Evolutionary conservation across 1,140 invertebrate genomes (phyloP), one percentile per base, ranked within the genome.

Genomic region (Hylaeus anthracinus): DNA sequence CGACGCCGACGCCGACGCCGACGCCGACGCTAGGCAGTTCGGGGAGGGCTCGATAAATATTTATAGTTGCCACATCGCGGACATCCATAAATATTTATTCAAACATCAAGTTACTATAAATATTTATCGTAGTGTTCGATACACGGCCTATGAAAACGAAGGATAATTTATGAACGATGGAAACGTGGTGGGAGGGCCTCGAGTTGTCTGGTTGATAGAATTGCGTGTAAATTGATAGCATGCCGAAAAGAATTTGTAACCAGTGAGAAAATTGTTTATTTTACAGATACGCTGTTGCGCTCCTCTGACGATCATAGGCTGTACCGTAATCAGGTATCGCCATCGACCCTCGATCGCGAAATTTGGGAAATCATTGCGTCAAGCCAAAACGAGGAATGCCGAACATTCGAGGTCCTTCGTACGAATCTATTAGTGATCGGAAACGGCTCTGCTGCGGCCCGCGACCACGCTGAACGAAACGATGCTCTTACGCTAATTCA

Each of bases 401-500:
- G 71, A 73, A 79, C 65, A 58, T 58, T 73, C 77, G 61, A 56
- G 6, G 51, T 51, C 51, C 26, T 51, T 10, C 41, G 10, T 45
- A 56, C 45, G 61, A 67, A 60, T 67, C 64, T 85, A 86, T 86
- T 80, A 82, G 65, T 53, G 83, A 82, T 81, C 79, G 65, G 5
- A 39, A 45, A n/a, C 51, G 41, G 43, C 43, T 9, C 63, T 43
- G 39, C 56, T 26, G 26, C 26, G 26, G 26, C 26, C 26, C 26
- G 26, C 26, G 26, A 26, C 26, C 26, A 26, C 26, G 26, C 26
- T 48, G 60, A 67, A 70, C 45, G 70, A 53, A 84, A 81, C 58
- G 56, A 41, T 72, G 58, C 60, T 85, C 70, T 69, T 77, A 78
- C 87, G 84, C 84, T 89, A 88, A 84, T 89, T 89, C 84, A 82